Evolutionary conservation across 2,797 vertebrate species (phyloP), one percentile per base, ranked within the genome.

Genomic region (Octomys mimax): DNA sequence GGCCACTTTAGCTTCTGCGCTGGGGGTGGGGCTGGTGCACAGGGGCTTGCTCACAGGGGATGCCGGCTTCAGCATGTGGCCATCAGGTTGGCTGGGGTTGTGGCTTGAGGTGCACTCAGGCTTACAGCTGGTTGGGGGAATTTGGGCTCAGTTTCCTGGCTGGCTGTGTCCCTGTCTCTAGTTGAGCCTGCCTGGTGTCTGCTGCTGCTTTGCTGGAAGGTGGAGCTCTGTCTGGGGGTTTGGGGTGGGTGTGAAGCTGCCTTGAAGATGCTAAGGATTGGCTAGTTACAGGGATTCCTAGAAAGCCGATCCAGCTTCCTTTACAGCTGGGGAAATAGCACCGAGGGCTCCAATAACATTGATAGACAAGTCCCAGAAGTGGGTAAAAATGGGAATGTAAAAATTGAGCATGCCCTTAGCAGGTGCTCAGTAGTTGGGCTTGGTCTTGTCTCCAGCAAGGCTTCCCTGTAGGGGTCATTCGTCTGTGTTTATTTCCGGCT

Each of bases 391-490:
- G 33, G 86, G 86, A 66, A 89, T 33, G 42, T 71, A 49, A 71
- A 79, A 93, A 62, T 61, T 16, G 52, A 36, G 31, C 1, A 19
- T 36, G 54, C 49, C 42, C 39, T n/a, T 5, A 49, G 10, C 11
- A 66, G 46, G 16, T 46, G 2, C 31, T 77, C 46, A 66, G 28
- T 24, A 61, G n/a, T 64, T 78, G 62, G n/a, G 31, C 62, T 24
- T 49, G 46, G 2, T 31, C 49, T 70, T 57, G 62, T 4, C 22
- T 22, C 82, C 80, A 24, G 4, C 33, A 5, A 13, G 31, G 11
- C 61, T 8, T 36, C 3, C 21, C 1, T 0, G 0, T 57, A 18
- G 16, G 14, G 0, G 0, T 33, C 46, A 0, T 3, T 6, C 19
- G 1, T 61, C 1, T 28, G 0, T 13, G 0, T 61, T 82, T 2